Percentiles rank a stretch among this genome's conserved stretches.
phyloP scores from a whole-genome alignment of 2,113 vertebrate species.

The Sinosuthora webbiana region DNA sequence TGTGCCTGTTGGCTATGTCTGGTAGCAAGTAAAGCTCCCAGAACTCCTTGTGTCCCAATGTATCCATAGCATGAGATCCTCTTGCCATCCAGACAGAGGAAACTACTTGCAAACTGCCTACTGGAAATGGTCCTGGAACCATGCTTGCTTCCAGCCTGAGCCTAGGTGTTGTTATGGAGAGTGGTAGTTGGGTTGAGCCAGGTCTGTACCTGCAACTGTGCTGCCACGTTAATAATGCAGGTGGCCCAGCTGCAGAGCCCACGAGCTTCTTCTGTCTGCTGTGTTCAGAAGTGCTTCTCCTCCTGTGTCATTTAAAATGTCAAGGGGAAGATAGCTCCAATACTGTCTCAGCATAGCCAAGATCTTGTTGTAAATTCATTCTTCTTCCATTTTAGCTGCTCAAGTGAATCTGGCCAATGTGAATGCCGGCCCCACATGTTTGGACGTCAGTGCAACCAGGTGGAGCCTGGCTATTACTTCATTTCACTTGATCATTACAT shows the following conservation, averaged over 20 bases:
- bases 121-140: not conserved
- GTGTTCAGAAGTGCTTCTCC: not conserved
- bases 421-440: constrained; percentile 89
- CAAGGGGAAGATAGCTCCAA: not conserved
- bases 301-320: not conserved
- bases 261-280: not conserved
- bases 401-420: constrained; percentile 87
- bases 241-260: not conserved
- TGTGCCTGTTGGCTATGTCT: not conserved
- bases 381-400: constrained; percentile 79
- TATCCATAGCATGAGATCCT: not conserved
- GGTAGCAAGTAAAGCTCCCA: not conserved
- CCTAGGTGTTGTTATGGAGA: not conserved
- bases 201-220: accelerated
- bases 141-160: not conserved
- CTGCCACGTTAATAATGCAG: not conserved
- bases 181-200: not conserved
- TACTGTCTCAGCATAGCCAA: not conserved
- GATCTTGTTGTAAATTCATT: not conserved
- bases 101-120: not conserved
- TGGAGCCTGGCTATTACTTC: constrained; percentile 94
- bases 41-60: not conserved
- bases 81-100: not conserved
- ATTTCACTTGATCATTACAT: constrained; percentile 94
- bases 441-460: constrained; percentile 89